Conservation (phyloP, 1,140 invertebrate genomes). For the Papilio dardanus region DNA sequence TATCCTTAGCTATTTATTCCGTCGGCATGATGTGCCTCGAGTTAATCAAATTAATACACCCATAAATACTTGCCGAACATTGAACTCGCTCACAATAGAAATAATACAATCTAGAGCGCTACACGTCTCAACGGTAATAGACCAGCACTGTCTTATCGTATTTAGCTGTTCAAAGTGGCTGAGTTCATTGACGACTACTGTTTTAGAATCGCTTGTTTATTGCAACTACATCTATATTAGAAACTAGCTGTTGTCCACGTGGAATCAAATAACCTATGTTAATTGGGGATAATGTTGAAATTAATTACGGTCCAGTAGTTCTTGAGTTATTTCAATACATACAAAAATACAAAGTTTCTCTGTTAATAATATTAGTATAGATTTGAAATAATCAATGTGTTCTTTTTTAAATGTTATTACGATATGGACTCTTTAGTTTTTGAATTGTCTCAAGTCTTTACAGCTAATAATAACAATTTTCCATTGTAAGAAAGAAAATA, state of each 20-base stretch:
- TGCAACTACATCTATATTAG: background rate
- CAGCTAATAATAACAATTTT: background rate
- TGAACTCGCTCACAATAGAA: slow-evolving; percentile 42
- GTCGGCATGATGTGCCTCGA: slow-evolving; percentile 16
- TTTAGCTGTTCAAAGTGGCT: slow-evolving; percentile 11
- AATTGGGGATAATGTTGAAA: no score
- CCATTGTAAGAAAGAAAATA: background rate
- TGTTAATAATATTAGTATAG: no score
- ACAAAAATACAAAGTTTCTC: no score
- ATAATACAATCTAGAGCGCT: slow-evolving; percentile 37
- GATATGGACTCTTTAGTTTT: no score
- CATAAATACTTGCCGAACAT: slow-evolving; percentile 43
- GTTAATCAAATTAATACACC: slow-evolving; percentile 46
- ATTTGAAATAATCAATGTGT: no score
- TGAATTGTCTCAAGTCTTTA: no score
- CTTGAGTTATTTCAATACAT: no score
- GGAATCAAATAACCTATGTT: no score
- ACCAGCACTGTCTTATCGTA: slow-evolving; percentile 15
- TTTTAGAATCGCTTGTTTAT: background rate
- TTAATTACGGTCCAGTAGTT: no score
- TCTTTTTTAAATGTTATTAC: no score
- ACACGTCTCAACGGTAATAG: slow-evolving; percentile 32
- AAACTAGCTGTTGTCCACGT: no score
- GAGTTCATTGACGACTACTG: slow-evolving; percentile 21
- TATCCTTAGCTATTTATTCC: slow-evolving; percentile 36